Base-by-base conservation (phyloP, 2,113 vertebrate species). In the Alaudala cheleensis region DNA sequence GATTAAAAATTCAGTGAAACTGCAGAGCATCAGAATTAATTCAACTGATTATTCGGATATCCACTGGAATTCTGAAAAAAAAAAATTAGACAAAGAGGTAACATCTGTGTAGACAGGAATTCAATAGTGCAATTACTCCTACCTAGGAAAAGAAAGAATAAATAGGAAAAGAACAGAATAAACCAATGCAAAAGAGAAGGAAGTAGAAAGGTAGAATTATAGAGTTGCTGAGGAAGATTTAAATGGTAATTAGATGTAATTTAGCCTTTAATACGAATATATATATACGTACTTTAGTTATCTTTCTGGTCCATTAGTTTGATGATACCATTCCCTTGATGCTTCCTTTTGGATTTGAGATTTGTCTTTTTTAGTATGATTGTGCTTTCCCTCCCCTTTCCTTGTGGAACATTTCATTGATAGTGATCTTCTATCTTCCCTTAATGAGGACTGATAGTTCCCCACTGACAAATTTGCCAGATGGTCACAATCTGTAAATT, bases 381-480 rank as follows among this genome's bases (percentile, higher is more conserved):
- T 51, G 54, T 65, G 4, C 11, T 54, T 91, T 81, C 15, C 10
- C 33, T 71, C 34, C 37, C 28, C 56, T 80, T 81, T 65, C 54
- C 53, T 39, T 37, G 34, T 61, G 57, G 29, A 91, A 28, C 5
- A 70, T 83, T 91, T 61, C 8, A 28, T 62, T 86, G 51, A 81
- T 76, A 81, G 42, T 14, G 42, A 53, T 73, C 33, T 4, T 77
- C 33, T 3, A 53, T 86, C 51, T 78, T 78, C 47, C 33, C 18
- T 78, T 89, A 88, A 85, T 49, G 33, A 90, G 65, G 61, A 87
- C 78, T 71, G 61, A 95, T 53, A 84, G 15, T 10, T 91, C 86
- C 86, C 69, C 34, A 78, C 51, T 92, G 77, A 81, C 33, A 94
- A 77, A 89, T 87, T 39, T 94, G 33, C 72, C 86, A 95, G 81